phyloP scores from a whole-genome alignment of 2,797 vertebrate species.

The Halcyon chelicuti region DNA sequence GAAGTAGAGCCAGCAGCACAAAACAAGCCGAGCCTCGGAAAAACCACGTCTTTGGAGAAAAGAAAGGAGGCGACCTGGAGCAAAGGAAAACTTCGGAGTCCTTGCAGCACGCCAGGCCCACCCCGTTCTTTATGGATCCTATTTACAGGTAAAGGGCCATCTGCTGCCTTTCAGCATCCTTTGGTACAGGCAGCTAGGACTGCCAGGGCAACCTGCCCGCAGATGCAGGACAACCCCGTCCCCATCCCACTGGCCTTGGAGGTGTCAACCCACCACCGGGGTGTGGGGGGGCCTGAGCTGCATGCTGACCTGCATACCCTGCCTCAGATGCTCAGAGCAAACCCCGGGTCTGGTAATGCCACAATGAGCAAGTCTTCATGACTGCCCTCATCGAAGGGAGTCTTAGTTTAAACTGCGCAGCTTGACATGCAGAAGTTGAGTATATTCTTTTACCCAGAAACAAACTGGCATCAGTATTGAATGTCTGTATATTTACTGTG shows the following conservation, averaged over 20 bases:
- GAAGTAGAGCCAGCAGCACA: constrained; percentile 85
- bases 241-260: not conserved
- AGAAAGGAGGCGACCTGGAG: constrained; percentile 82
- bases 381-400: accelerated
- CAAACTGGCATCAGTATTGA: not conserved
- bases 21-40: constrained; percentile 86
- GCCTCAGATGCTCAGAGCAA: not conserved
- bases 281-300: not conserved
- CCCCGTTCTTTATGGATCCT: constrained; percentile 99
- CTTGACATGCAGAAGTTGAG: not conserved
- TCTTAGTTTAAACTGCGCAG: not conserved
- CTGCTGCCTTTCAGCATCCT: not conserved
- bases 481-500: not conserved
- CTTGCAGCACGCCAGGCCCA: constrained; percentile 95
- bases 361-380: not conserved
- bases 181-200: not conserved
- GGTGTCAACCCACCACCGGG: not conserved
- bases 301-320: accelerated
- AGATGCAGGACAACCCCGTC: not conserved
- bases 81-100: constrained; percentile 87
- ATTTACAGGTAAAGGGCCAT: constrained; percentile 93
- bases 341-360: accelerated
- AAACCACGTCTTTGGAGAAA: constrained; percentile 87
- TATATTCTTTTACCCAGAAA: not conserved
- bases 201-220: not conserved